Percentiles rank a stretch among this genome's conserved stretches.
Conservation (phyloP, 2,888 invertebrate genomes). For the Drosophila austrosaltans region DNA sequence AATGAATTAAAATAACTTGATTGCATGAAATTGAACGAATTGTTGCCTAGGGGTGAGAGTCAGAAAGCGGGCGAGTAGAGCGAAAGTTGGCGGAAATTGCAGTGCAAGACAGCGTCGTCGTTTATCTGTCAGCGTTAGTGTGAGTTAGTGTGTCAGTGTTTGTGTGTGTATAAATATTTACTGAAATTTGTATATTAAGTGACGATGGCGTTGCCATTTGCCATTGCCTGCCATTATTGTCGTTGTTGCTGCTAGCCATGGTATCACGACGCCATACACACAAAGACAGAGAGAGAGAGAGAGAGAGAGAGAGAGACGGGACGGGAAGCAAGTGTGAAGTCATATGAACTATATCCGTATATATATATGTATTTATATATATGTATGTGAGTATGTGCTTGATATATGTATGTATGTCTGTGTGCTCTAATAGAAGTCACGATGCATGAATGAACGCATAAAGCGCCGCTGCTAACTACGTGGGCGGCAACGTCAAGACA, state of each 20-base stretch:
- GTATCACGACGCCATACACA: slow-evolving; percentile 42
- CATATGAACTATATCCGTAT: slow-evolving; percentile 15
- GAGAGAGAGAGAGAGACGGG: background rate
- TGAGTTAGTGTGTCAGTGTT: slow-evolving; percentile 21
- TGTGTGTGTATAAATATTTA: slow-evolving; percentile 67
- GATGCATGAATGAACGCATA: slow-evolving; percentile 64
- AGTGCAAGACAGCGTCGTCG: slow-evolving; percentile 20
- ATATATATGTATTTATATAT: slow-evolving; percentile 9
- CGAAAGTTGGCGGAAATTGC: slow-evolving; percentile 60
- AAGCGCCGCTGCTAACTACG: slow-evolving; percentile 48
- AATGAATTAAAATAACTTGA: slow-evolving; percentile 80
- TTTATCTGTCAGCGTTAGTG: slow-evolving; percentile 11
- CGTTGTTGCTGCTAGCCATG: slow-evolving; percentile 47
- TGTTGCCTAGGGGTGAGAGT: slow-evolving; percentile 52
- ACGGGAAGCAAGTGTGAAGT: slow-evolving; percentile 3
- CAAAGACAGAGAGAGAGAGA: background rate
- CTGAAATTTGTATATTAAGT: slow-evolving; percentile 78
- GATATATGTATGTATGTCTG: slow-evolving; percentile 3
- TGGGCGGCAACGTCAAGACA: slow-evolving; percentile 38
- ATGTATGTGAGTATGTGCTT: background rate
- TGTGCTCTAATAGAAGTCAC: slow-evolving; percentile 59
- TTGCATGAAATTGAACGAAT: slow-evolving; percentile 78
- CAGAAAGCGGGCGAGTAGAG: background rate
- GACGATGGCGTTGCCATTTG: slow-evolving; percentile 55
- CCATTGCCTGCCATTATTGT: slow-evolving; percentile 42